Evolutionary conservation across 2,113 vertebrate species (phyloP).

Genomic region (mouse (Mus musculus)): DNA sequence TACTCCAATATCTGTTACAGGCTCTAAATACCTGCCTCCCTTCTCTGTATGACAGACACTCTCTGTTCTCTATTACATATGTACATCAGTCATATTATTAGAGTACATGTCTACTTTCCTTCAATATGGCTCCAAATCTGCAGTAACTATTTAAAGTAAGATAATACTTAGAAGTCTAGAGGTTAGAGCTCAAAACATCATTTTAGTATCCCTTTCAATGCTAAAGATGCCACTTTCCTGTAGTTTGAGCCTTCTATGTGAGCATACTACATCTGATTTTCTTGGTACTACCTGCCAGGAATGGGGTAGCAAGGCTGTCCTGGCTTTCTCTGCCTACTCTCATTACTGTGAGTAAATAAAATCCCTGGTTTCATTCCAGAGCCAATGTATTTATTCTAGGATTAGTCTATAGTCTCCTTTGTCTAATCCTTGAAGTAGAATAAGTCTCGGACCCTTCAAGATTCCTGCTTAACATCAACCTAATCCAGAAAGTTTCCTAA

Average conservation of each 20-base stretch:
- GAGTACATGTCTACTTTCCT: not conserved
- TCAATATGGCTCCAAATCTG: not conserved
- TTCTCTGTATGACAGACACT: not conserved
- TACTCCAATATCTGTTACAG: not conserved
- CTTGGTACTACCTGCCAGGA: not conserved
- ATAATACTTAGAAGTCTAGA: not conserved
- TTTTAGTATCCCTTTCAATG: not conserved
- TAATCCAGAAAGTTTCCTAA: not conserved
- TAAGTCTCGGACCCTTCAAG: not conserved
- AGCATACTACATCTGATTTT: not conserved
- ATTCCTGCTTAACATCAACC: not conserved
- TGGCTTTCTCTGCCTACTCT: not conserved
- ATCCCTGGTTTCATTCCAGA: not conserved
- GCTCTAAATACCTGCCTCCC: not conserved
- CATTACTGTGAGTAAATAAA: not conserved
- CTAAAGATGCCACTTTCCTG: fast-evolving
- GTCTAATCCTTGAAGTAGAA: not conserved
- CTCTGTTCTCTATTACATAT: too few species aligned
- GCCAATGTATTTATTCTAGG: not conserved
- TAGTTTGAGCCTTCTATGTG: too few species aligned
- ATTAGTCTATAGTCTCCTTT: not conserved
- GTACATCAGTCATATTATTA: not conserved
- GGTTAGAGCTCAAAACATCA: not conserved
- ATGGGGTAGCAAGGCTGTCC: not conserved
- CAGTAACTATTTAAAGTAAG: not conserved